Base-by-base conservation (phyloP, 2,888 invertebrate species). In the Asteroscopus sphinx region DNA sequence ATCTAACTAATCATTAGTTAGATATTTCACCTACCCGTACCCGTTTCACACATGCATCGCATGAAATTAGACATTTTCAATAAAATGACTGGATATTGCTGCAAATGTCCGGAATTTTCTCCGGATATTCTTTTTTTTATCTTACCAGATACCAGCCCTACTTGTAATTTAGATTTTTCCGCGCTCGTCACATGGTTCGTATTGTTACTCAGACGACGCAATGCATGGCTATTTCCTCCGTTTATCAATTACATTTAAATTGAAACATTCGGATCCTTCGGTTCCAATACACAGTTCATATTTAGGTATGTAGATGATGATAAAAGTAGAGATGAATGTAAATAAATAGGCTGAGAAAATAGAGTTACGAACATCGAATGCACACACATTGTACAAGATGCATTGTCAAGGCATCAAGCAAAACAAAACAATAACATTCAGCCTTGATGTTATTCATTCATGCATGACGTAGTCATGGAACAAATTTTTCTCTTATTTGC, bases 401-500 rank as follows among this genome's bases (percentile, higher is more conserved):
- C 76, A 81, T 82, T 83, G 82, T 81, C 79, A 79, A 62, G 68
- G 71, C 78, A 63, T 71, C 56, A 80, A 81, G 68, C 80, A 81
- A 85, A 87, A 90, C 80, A 81, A 85, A 87, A 90, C 89, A 89
- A 86, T 85, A 86, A 83, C 82, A 81, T 70, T 79, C 83, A 87
- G 81, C 91, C 92, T 91, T 92, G 91, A 79, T 83, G 85, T 80
- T 86, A 84, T 83, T 85, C 89, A 86, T 87, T 92, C 85, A 86
- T 81, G 86, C 87, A 84, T 89, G 90, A 91, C 91, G 91, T 89
- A 83, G 87, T 77, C 85, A 83, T 88, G 84, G 86, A 90, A 85
- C 85, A 81, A 85, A 87, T 88, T 91, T 91, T 92, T 91, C 89
- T 89, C 78, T 85, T 89, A 88, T 91, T 92, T 91, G 83, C 87